Base-by-base conservation (phyloP, 37 sponge, comb jelly and placozoan genomes). In the Theonella swinhoei region DNA sequence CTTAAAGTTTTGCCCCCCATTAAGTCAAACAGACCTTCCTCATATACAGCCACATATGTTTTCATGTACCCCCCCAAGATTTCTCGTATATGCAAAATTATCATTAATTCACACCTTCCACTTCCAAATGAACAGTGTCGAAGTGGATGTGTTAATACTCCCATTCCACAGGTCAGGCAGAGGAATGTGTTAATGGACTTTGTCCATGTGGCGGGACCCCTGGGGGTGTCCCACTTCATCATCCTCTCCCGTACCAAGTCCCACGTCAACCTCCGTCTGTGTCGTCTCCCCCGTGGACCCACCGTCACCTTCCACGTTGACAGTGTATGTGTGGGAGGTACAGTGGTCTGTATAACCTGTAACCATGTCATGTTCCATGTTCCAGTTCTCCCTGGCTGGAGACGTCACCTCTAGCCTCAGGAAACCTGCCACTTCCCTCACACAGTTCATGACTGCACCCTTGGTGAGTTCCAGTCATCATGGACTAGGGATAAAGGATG, bases 241-340 rank as follows among this genome's bases (percentile, higher is more conserved):
- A 67, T 92, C 5, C 20, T 95, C 23, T 83, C 91, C 8, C 63
- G 61, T 0, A 47, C 91, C 20, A 81, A 80, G 11, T 34, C 62
- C 17, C 76, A 37, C 66, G 62, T 83, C 63, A 83, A 91, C 77
- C 63, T 91, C 41, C 61, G 72, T 62, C 29, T 84, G 28, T 84
- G 80, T 61, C 72, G 67, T 14, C 70, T 92, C 20, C 94, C 96
- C 17, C 84, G 83, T 22, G 96, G 96, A 7, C 96, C 96, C 76
- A 95, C 96, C 28, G n/a, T 95, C 67, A 90, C 94, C 33, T 95
- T 95, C 58, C 96, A 85, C 68, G 35, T 95, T 62, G 82, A 76
- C 3, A 36, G 75, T 35, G 96, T 95, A 42, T 80, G 91, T 82
- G 31, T 17, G 26, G 2, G 31, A 30, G 32, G 70, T 31, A n/a